Base-by-base conservation (phyloP, 2,797 vertebrate species). In the Pempheris klunzingeri region DNA sequence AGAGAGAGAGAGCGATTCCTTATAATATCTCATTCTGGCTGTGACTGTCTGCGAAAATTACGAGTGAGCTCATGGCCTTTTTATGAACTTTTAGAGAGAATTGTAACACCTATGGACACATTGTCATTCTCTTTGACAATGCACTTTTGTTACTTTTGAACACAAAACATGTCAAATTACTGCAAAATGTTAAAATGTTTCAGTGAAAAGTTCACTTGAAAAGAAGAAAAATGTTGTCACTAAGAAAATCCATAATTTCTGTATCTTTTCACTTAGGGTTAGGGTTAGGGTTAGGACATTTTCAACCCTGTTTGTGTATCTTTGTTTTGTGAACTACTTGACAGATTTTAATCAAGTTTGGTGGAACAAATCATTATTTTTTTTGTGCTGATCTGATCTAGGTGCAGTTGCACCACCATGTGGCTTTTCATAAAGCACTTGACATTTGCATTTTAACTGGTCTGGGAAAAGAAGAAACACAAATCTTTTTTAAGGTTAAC, bases 1-100 rank as follows among this genome's bases (percentile, higher is more conserved):
- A 80, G 71, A 63, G 77, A 47, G 61, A 80, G 71, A 67, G 71
- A 80, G 73, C 46, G 66, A 66, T 77, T 83, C 80, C 85, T n/a
- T 74, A 67, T 65, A 78, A 84, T 82, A 65, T 63, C 66, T 71
- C 67, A 64, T 24, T 22, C 71, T 66, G 66, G 24, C 75, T 75
- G 47, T 49, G 74, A 70, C 50, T 41, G 20, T 76, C n/a, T 71
- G 69, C 43, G 69, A 74, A 74, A 60, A 80, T 80, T 82, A 74
- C 57, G 15, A 57, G 38, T 82, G 81, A 84, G 74, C 77, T 82
- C 54, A 66, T 57, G 47, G 59, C 61, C 46, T 52, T 62, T 71
- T 38, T 66, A 22, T 58, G 55, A 63, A 81, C 84, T 72, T 73
- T 63, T 15, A 26, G 44, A 73, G 64, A 70, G 20, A 57, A 67